These are phyloP conservation scores for Parasteatoda lunata DNA, from an alignment of 2,888 invertebrate species.

Conservation along the genomic window DNA sequence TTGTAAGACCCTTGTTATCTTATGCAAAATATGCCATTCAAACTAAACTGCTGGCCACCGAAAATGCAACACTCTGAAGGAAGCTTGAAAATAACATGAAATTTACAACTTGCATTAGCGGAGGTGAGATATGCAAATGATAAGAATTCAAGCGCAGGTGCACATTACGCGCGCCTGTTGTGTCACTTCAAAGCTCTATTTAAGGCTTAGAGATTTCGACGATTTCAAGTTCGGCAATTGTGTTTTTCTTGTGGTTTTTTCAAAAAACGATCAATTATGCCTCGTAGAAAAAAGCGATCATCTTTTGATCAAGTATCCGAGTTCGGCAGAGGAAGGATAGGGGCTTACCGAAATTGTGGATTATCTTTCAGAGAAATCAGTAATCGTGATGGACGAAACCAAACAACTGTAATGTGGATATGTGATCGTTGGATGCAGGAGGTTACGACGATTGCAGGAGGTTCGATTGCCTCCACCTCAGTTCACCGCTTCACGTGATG, in stretches of 20 bases:
- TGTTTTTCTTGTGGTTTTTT: neutral
- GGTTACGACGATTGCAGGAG: neutral
- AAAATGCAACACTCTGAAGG: neutral
- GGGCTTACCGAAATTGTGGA: neutral
- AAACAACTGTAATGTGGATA: neutral
- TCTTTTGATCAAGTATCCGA: neutral
- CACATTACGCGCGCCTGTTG: neutral
- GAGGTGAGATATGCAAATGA: neutral
- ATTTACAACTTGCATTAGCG: neutral
- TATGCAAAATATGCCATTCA: too few relatives aligned
- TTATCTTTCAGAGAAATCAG: neutral
- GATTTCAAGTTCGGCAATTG: neutral
- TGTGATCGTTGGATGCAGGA: too few relatives aligned
- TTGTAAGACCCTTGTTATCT: too few relatives aligned
- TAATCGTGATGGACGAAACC: neutral
- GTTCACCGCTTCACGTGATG: neutral
- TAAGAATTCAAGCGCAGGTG: neutral
- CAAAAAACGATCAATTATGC: neutral
- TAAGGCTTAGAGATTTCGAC: neutral
- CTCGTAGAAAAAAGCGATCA: neutral
- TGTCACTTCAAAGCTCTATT: neutral
- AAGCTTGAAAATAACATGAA: neutral
- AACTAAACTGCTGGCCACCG: neutral
- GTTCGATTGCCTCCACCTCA: neutral
- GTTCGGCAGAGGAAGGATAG: neutral